phyloP scores from a whole-genome alignment of 2,888 invertebrate genomes.

The Byasa hedistus region DNA sequence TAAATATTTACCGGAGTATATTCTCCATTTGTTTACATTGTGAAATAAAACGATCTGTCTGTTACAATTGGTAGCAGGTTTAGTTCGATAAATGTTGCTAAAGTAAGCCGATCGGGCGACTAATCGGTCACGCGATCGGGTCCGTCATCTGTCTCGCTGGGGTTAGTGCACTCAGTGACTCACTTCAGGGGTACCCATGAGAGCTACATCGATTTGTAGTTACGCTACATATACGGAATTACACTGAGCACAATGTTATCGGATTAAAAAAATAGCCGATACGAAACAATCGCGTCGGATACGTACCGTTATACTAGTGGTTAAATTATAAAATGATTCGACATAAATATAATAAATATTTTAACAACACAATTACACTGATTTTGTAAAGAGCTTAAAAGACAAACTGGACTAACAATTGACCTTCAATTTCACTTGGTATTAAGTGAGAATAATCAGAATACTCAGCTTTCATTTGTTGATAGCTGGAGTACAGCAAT shows the following conservation, averaged over 20 bases:
- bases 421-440: too few species aligned
- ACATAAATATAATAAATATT: too few species aligned
- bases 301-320: background rate
- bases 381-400: too few species aligned
- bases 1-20: too few species aligned
- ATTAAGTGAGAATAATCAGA: background rate
- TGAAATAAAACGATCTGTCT: background rate
- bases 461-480: too few species aligned
- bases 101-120: constrained; percentile 28
- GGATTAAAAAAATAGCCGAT: background rate
- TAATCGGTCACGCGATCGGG: constrained; percentile 32
- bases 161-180: constrained; percentile 60
- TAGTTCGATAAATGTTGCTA: background rate
- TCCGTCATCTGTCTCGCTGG: constrained; percentile 48
- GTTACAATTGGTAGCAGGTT: background rate
- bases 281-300: background rate
- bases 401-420: too few species aligned
- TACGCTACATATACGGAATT: constrained; percentile 18
- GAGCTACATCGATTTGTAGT: constrained; percentile 29
- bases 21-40: too few species aligned
- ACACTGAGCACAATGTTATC: constrained; percentile 13
- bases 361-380: too few species aligned
- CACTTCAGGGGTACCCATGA: constrained; percentile 38
- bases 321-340: background rate
- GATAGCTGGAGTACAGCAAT: too few species aligned